Evolutionary conservation across 2,888 invertebrate genomes (phyloP).

Genomic region (Apodemia zela): DNA sequence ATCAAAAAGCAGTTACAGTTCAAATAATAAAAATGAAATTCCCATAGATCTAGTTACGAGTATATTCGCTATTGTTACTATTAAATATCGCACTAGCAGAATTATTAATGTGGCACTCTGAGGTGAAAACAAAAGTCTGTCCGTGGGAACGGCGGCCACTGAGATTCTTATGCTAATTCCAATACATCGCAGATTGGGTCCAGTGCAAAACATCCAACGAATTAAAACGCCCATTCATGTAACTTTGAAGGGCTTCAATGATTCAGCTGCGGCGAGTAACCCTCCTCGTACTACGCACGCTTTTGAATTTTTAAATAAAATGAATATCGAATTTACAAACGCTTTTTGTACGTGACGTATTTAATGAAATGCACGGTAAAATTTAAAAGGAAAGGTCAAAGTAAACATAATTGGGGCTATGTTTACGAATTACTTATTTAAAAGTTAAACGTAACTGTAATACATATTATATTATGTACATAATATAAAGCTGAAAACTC

Average conservation of each 20-base stretch:
- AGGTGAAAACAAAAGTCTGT: constrained; percentile 44
- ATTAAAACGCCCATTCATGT: constrained; percentile 51
- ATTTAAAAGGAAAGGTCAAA: neutral
- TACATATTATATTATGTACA: no score
- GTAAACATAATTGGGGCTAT: neutral
- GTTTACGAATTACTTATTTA: no score
- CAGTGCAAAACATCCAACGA: constrained; percentile 44
- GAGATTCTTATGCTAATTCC: constrained; percentile 67
- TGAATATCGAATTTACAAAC: constrained; percentile 13
- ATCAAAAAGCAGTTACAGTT: constrained; percentile 8
- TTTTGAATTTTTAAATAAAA: constrained; percentile 22
- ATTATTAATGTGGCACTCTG: constrained; percentile 37
- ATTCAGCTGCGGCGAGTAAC: constrained; percentile 46
- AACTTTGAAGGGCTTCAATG: constrained; percentile 55
- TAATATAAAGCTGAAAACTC: no score
- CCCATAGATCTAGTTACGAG: constrained; percentile 26
- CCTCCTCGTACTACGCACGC: constrained; percentile 36
- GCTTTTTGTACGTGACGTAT: constrained; percentile 15
- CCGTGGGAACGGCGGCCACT: constrained; percentile 60
- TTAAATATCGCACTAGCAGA: constrained; percentile 27
- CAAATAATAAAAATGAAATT: constrained; percentile 19
- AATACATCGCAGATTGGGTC: constrained; percentile 60
- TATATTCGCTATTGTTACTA: constrained; percentile 21
- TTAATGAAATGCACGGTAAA: constrained; percentile 3
- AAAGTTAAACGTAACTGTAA: no score